phyloP scores from a whole-genome alignment of 2,797 vertebrate genomes.

The Crenuchus spilurus region DNA sequence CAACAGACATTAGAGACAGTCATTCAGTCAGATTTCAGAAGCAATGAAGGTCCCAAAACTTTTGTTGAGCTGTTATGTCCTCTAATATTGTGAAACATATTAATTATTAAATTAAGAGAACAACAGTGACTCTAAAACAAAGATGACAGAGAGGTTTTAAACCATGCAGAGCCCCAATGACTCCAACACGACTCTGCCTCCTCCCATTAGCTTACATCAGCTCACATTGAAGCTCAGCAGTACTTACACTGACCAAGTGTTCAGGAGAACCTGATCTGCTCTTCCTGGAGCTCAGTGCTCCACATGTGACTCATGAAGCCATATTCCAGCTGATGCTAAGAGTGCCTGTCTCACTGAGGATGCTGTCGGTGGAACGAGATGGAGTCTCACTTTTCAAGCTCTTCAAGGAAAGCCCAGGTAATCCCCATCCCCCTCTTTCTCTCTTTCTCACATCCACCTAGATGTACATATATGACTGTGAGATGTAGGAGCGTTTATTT shows the following conservation, averaged over 20 bases:
- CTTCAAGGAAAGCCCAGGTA: slow-evolving; percentile 53
- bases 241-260: background rate
- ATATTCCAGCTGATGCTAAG: background rate
- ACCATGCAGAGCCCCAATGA: no score
- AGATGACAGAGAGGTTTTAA: no score
- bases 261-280: background rate
- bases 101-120: no score
- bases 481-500: slow-evolving; percentile 28
- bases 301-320: background rate
- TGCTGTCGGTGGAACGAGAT: slow-evolving; percentile 33
- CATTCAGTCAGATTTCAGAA: no score
- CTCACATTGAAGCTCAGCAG: background rate
- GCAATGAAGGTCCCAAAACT: no score
- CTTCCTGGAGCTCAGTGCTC: background rate
- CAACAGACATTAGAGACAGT: no score
- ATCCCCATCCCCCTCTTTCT: slow-evolving; percentile 41
- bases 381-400: slow-evolving; percentile 35
- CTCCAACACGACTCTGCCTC: no score
- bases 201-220: background rate
- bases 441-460: background rate
- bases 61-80: no score
- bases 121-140: no score
- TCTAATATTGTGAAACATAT: no score
- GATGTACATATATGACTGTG: slow-evolving; percentile 18
- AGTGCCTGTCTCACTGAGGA: background rate